Evolutionary conservation across 2,888 invertebrate genomes (phyloP), one percentile per base, ranked within the genome.

Genomic region (Tiphia femorata): DNA sequence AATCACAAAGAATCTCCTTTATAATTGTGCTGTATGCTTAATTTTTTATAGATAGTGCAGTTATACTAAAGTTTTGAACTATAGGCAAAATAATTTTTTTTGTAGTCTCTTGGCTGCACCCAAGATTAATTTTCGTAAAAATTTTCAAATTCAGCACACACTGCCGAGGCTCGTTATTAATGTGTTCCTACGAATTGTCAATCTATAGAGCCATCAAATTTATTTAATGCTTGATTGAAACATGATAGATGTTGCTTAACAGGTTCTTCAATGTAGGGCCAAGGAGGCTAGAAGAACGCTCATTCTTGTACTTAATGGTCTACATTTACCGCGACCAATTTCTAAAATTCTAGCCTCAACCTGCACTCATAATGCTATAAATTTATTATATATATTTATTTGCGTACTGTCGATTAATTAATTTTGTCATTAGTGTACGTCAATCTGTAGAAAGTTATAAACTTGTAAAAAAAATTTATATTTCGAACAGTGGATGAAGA

Each of bases 141-240:
- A 47, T n/a, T n/a, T n/a, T n/a, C n/a, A n/a, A 46, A 64, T 56
- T 69, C 71, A 74, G 74, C 72, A 73, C 70, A 68, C 75, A 80
- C 79, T 79, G 80, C 79, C 79, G 72, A 73, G 66, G 66, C 73
- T 77, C 65, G 65, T 55, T n/a, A n/a, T n/a, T 64, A 60, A 46
- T 54, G 61, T 55, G 59, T 55, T 67, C 59, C 52, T 49, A 54
- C 25, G 23, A 58, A 58, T 42, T 38, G 43, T 63, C 43, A 41
- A 55, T 55, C 49, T 8, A 44, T 42, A 35, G 43, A 37, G n/a
- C n/a, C 21, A 58, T 52, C 44, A 56, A 41, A 67, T 30, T 17
- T 41, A 48, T 47, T 58, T 38, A 33, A 50, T 23, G 41, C 48
- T 59, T 38, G 16, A 50, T n/a, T n/a, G n/a, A n/a, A n/a, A n/a